Evolutionary conservation across 2,797 vertebrate genomes (phyloP).

Genomic region (Clamator glandarius): DNA sequence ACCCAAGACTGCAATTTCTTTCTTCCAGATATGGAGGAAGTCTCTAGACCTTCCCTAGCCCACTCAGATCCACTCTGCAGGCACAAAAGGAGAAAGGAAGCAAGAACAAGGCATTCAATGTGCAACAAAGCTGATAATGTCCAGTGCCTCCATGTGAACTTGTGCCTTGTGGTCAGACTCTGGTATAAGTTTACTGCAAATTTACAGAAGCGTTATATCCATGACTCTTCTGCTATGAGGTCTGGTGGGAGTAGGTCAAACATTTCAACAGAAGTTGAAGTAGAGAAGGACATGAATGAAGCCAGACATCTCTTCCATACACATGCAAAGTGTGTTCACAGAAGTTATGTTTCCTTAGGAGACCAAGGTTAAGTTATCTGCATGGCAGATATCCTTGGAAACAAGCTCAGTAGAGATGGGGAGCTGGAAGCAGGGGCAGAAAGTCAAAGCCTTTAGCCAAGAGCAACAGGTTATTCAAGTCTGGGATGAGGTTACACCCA

Average conservation of each 20-base stretch:
- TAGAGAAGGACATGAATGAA: background rate
- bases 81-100: background rate
- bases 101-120: accelerated
- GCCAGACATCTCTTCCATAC: background rate
- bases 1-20: background rate
- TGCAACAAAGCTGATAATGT: background rate
- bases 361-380: background rate
- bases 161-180: background rate
- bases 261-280: background rate
- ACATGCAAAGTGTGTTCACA: background rate
- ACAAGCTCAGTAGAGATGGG: background rate
- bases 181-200: background rate
- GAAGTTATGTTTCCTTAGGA: background rate
- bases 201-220: background rate
- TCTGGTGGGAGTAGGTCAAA: background rate
- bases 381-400: background rate
- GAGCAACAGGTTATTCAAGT: conserved; percentile 58
- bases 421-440: background rate
- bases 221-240: background rate
- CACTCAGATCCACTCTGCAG: background rate
- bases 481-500: conserved; percentile 19
- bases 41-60: background rate
- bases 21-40: background rate
- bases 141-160: background rate
- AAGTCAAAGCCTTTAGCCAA: background rate